These are phyloP conservation scores for Drosophila nebulosa DNA, from an alignment of 1,140 invertebrate genomes.

Conservation along the genomic window DNA sequence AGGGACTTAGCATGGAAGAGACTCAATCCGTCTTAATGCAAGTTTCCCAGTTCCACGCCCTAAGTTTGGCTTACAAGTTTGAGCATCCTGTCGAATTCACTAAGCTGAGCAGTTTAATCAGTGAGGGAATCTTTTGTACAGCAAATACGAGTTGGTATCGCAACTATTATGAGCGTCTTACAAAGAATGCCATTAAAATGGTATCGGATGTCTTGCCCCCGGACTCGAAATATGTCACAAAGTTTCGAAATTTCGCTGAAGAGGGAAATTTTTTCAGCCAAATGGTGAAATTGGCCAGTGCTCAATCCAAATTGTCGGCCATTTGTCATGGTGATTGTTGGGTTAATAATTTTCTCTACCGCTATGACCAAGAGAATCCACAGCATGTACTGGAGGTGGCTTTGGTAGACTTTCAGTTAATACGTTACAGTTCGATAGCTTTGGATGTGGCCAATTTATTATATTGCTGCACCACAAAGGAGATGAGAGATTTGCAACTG, in stretches of 20 bases:
- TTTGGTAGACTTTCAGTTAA: constrained; percentile 87
- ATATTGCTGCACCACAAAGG: constrained; percentile 85
- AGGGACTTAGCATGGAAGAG: constrained; percentile 84
- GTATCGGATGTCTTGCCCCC: constrained; percentile 83
- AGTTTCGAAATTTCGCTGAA: constrained; percentile 84
- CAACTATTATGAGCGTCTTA: constrained; percentile 85
- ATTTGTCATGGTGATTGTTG: constrained; percentile 89
- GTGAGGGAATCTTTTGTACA: constrained; percentile 84
- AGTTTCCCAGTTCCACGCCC: constrained; percentile 85
- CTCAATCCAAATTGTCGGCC: constrained; percentile 84
- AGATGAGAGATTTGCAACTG: constrained; percentile 84
- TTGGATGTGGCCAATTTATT: constrained; percentile 86
- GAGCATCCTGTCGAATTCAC: constrained; percentile 85
- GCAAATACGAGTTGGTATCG: constrained; percentile 87
- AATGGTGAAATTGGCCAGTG: constrained; percentile 85
- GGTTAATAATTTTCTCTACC: constrained; percentile 88
- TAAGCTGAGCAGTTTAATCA: constrained; percentile 82
- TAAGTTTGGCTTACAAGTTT: constrained; percentile 85
- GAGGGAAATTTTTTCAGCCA: constrained; percentile 86
- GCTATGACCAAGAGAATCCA: constrained; percentile 80
- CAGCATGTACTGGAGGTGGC: constrained; percentile 81
- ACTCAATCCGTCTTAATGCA: constrained; percentile 84
- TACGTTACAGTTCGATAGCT: constrained; percentile 86
- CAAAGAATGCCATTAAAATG: constrained; percentile 86
- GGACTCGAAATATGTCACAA: constrained; percentile 83